Evolutionary conservation across 37 sponge, comb jelly and placozoan species (phyloP), one percentile per base, ranked within the genome.

Genomic region (Agelas oroides): DNA sequence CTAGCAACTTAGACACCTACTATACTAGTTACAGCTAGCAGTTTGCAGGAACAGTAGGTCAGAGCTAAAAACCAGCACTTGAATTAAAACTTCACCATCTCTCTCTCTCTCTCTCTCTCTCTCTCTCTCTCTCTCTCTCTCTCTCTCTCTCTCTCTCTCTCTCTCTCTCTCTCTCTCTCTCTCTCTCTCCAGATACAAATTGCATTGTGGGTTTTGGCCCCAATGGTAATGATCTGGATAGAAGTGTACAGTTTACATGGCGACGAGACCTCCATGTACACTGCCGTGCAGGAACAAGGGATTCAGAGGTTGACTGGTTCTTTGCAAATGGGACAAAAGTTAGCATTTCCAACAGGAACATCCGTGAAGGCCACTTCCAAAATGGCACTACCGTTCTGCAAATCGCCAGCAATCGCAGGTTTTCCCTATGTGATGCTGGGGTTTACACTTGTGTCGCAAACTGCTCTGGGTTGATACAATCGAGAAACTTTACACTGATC

Each of bases 351-450:
- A 33, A 84, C 27, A 60, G 84, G 40, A 65, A 75, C 67, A 20
- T 75, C 66, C 54, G 75, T 67, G 67, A 76, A 17, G 76, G 76
- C 20, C 75, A 35, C 34, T 66, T 31, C 32, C 24, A 18, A 15
- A 84, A 84, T 66, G 84, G 84, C 0, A 84, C 76, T 23, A 66
- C 84, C 15, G 53, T 65, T 0, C 75, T 84, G 13, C 76, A 84
- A 38, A 46, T 84, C 24, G 76, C 66, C 17, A 65, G 37, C 3
- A 19, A 46, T 64, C 30, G 75, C 15, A 19, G 30, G 2, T 46
- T 66, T 14, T 34, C 39, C 53, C 19, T 15, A 3, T 74, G 75
- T 35, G 84, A 75, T 39, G 84, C 41, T 60, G 82, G 76, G 14
- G 25, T 32, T 27, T 84, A 76, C 38, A 84, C 54, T 24, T 84